A percentile compares a stretch with the other conserved stretches of the same genome.
phyloP scores from a whole-genome alignment of 1,140 invertebrate genomes.

The Zaprionus ornatus region DNA sequence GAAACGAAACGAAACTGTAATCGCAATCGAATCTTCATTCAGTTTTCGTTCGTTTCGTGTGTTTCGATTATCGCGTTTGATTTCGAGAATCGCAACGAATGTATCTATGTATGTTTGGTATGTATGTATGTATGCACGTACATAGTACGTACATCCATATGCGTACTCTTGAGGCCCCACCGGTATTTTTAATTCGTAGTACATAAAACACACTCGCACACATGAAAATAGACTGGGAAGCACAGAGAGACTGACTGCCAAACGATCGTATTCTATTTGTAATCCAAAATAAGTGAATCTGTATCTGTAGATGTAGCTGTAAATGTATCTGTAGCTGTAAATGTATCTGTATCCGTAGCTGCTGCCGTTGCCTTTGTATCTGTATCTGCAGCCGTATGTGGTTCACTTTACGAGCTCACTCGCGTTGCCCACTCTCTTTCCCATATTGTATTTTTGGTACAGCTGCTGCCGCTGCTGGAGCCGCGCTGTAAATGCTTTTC shows the following conservation, averaged over 20 bases:
- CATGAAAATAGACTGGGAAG: constrained; percentile 11
- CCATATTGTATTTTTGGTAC: constrained; percentile 51
- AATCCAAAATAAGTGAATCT: constrained; percentile 76
- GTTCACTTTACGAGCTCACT: constrained; percentile 69
- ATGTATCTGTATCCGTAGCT: constrained; percentile 51
- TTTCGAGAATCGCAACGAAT: constrained; percentile 16
- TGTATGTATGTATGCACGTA: background rate
- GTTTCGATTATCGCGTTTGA: constrained; percentile 27
- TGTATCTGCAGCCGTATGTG: constrained; percentile 50
- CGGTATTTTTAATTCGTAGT: constrained; percentile 73
- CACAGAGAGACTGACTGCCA: constrained; percentile 43
- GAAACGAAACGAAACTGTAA: constrained; percentile 9
- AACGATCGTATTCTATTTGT: constrained; percentile 81
- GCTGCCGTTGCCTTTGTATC: constrained; percentile 21
- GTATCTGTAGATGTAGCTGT: constrained; percentile 13
- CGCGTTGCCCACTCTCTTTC: constrained; percentile 33
- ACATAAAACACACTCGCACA: constrained; percentile 28
- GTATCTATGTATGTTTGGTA: background rate
- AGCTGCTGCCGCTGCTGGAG: constrained; percentile 49
- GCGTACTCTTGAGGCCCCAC: constrained; percentile 50
- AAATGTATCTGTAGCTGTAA: constrained; percentile 44
- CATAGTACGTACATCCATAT: background rate
- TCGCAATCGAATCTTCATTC: constrained; percentile 45
- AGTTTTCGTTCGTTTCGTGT: constrained; percentile 40
- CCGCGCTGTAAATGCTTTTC: constrained; percentile 51